phyloP scores from a whole-genome alignment of 1,140 invertebrate genomes.

The Neodiprion lecontei region DNA sequence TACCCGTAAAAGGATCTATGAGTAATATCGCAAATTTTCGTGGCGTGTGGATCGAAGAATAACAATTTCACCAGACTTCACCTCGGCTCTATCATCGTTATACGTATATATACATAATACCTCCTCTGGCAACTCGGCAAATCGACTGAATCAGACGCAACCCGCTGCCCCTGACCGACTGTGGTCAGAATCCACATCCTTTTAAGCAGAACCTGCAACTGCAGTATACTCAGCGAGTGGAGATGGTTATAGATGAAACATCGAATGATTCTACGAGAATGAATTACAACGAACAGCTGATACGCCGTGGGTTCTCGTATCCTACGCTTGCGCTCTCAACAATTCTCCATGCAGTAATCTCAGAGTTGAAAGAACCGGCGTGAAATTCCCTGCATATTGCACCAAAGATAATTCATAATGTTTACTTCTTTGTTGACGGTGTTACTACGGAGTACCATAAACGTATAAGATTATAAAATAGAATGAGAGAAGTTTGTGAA shows the following conservation, averaged over 20 bases:
- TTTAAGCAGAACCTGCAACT: constrained; percentile 3
- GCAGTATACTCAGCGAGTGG: neutral
- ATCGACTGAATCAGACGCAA: neutral
- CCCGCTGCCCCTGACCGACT: neutral
- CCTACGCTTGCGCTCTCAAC: too few species aligned
- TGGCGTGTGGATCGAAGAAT: neutral
- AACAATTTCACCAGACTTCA: neutral
- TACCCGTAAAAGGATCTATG: too few species aligned
- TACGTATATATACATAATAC: neutral
- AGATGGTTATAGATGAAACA: neutral
- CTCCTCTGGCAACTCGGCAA: neutral
- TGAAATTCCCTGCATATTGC: too few species aligned
- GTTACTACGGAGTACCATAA: too few species aligned
- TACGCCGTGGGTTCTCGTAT: neutral
- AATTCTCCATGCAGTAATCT: too few species aligned
- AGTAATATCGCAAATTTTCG: too few species aligned
- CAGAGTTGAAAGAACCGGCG: too few species aligned
- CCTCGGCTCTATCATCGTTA: neutral
- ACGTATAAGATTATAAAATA: too few species aligned
- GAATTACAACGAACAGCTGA: neutral
- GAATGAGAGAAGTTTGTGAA: too few species aligned
- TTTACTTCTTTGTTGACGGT: too few species aligned
- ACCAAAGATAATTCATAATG: too few species aligned
- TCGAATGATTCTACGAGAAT: neutral
- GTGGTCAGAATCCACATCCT: neutral